Conservation (phyloP, 2,888 invertebrate genomes). For the Drosophila aldrichi region DNA sequence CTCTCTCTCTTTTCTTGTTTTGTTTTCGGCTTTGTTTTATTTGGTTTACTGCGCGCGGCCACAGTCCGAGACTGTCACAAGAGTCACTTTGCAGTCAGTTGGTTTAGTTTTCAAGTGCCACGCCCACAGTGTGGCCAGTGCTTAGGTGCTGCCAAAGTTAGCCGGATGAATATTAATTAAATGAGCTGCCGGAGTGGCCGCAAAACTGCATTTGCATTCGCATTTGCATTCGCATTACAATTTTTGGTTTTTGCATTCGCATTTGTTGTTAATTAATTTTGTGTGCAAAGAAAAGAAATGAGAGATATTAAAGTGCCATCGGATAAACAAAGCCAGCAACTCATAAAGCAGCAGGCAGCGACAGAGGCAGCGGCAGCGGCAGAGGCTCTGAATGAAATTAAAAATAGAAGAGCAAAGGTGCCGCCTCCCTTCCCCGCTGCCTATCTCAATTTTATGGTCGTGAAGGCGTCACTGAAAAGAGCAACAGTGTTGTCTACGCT, state of each 20-base stretch:
- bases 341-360: slow-evolving; percentile 27
- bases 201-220: slow-evolving; percentile 68
- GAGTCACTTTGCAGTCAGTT: slow-evolving; percentile 57
- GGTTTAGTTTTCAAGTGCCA: slow-evolving; percentile 61
- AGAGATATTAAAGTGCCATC: slow-evolving; percentile 52
- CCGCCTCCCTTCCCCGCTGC: slow-evolving; percentile 21
- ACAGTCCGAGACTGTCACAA: slow-evolving; percentile 71
- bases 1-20: slow-evolving; percentile 21
- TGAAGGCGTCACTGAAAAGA: slow-evolving; percentile 59
- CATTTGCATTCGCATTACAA: slow-evolving; percentile 46
- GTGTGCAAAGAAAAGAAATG: slow-evolving; percentile 38
- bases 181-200: slow-evolving; percentile 68
- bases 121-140: slow-evolving; percentile 23
- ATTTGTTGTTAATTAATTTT: slow-evolving; percentile 76
- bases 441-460: slow-evolving; percentile 51
- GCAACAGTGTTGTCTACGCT: slow-evolving; percentile 71
- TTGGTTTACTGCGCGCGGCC: slow-evolving; percentile 30
- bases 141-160: slow-evolving; percentile 48
- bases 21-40: slow-evolving; percentile 20
- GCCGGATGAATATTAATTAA: slow-evolving; percentile 76
- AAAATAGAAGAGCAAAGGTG: slow-evolving; percentile 43
- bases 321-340: slow-evolving; percentile 38
- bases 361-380: too few relatives aligned
- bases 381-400: slow-evolving; percentile 64
- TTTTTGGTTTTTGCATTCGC: slow-evolving; percentile 42